Evolutionary conservation across 2,888 invertebrate species (phyloP).

Genomic region (Sesia apiformis): DNA sequence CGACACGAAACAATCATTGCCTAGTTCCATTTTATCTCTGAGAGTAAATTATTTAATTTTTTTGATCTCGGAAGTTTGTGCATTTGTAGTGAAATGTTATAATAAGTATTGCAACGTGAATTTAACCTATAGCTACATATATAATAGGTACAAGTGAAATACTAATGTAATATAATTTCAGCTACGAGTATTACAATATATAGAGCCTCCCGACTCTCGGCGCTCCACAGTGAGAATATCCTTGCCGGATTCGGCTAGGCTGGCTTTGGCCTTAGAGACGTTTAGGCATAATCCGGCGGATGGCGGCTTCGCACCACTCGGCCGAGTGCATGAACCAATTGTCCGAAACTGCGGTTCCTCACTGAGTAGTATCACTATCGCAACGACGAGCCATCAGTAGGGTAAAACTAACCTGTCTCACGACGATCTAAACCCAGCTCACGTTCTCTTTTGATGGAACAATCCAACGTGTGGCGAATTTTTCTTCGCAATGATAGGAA

Average conservation of each 20-base stretch:
- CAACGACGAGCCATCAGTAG: conserved; percentile 29
- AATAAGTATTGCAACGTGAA: too few relatives aligned
- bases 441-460: neutral
- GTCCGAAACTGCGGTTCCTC: conserved; percentile 73
- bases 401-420: conserved; percentile 78
- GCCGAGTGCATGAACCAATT: conserved; percentile 16
- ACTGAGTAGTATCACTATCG: conserved; percentile 61
- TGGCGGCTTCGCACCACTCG: neutral
- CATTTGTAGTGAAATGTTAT: too few relatives aligned
- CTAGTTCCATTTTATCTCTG: too few relatives aligned
- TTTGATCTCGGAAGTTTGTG: too few relatives aligned
- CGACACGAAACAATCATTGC: too few relatives aligned
- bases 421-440: conserved; percentile 35
- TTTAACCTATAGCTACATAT: too few relatives aligned
- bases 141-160: too few relatives aligned
- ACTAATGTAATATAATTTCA: too few relatives aligned
- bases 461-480: neutral
- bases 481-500: neutral
- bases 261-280: neutral
- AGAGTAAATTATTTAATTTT: too few relatives aligned
- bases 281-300: neutral
- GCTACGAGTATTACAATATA: too few relatives aligned
- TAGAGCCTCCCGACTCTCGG: conserved; percentile 52
- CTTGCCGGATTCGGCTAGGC: neutral
- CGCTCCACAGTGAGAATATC: neutral